Percentiles rank a stretch among this genome's conserved stretches.
phyloP scores from a whole-genome alignment of 2,888 invertebrate genomes.

The Cheilosia vernalis region DNA sequence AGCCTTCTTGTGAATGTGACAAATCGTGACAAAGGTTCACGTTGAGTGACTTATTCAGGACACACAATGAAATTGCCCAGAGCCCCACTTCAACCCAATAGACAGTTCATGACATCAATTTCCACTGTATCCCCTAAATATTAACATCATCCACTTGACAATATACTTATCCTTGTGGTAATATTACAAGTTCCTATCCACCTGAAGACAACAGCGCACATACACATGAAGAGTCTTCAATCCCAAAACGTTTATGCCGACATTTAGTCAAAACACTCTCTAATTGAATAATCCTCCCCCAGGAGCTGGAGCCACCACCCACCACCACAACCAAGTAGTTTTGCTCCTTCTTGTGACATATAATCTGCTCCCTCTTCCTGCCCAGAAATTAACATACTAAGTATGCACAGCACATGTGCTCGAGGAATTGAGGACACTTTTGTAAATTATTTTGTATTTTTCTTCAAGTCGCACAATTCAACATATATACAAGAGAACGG shows the following conservation, averaged over 20 bases:
- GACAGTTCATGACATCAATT: background rate
- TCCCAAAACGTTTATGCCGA: conserved; percentile 41
- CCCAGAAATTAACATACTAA: conserved; percentile 46
- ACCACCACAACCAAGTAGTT: conserved; percentile 29
- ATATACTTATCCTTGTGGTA: conserved; percentile 10
- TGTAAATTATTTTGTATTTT: conserved; percentile 47
- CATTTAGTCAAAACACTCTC: conserved; percentile 57
- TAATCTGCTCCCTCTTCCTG: conserved; percentile 6
- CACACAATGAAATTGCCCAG: background rate
- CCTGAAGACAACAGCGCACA: background rate
- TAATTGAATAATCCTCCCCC: conserved; percentile 66
- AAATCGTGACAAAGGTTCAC: conserved; percentile 4
- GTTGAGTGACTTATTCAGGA: background rate
- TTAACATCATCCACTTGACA: conserved; percentile 18
- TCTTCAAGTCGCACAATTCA: conserved; percentile 19
- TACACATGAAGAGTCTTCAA: conserved; percentile 31
- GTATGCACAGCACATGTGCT: conserved; percentile 28
- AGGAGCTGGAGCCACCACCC: conserved; percentile 13
- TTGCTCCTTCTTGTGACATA: conserved; percentile 25
- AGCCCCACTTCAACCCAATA: background rate
- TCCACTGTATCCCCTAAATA: background rate
- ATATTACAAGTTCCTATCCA: conserved; percentile 9
- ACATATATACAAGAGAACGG: conserved; percentile 2
- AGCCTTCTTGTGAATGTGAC: background rate
- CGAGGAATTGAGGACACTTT: conserved; percentile 56